These are phyloP conservation scores for Dermochelys coriacea DNA, from an alignment of 2,797 vertebrate species.

Conservation along the genomic window DNA sequence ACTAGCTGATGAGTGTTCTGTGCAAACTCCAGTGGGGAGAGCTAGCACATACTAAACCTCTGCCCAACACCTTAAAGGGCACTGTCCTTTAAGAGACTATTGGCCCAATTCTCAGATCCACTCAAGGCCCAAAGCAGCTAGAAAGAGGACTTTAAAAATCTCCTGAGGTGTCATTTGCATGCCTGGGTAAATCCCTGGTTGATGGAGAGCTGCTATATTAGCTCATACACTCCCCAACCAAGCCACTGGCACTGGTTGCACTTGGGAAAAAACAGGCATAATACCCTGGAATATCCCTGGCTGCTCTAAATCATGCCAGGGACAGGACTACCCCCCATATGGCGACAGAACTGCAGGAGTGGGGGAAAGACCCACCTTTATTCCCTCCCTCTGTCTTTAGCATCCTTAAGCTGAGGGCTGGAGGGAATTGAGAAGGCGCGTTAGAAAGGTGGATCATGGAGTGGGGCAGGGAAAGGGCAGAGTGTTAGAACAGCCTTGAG, in stretches of 20 bases:
- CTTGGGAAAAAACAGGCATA: background rate
- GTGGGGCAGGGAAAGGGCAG: background rate
- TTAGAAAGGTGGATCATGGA: background rate
- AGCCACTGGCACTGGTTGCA: background rate
- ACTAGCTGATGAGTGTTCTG: background rate
- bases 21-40: background rate
- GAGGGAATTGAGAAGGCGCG: background rate
- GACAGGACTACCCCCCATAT: background rate
- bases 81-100: background rate
- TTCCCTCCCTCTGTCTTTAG: background rate
- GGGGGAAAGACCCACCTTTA: background rate
- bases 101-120: background rate
- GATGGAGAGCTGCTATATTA: background rate
- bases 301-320: background rate
- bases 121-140: background rate
- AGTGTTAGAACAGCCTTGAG: fast-evolving
- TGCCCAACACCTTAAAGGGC: fast-evolving
- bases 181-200: background rate
- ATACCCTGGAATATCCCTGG: background rate
- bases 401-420: background rate
- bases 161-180: background rate
- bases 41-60: background rate
- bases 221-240: background rate
- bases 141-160: background rate
- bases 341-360: background rate